Evolutionary conservation across 1,140 invertebrate genomes (phyloP).

Genomic region (Scaptomyza hsui): DNA sequence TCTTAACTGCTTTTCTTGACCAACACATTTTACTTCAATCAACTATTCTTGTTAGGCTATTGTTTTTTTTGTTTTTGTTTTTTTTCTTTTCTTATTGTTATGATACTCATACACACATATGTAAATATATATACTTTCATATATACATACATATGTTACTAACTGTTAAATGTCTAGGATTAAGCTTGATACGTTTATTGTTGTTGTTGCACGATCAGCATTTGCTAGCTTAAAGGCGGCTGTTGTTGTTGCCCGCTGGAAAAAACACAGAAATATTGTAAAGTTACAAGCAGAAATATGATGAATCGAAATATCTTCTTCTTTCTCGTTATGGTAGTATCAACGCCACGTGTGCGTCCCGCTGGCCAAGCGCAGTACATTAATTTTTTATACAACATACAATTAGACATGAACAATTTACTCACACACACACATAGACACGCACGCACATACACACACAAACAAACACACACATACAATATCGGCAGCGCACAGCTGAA

Average conservation of each 20-base stretch:
- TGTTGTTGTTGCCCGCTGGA: conserved; percentile 36
- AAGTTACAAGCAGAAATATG: conserved; percentile 46
- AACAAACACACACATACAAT: background rate
- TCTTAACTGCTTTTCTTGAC: conserved; percentile 42
- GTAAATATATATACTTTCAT: conserved; percentile 16
- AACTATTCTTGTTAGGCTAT: conserved; percentile 16
- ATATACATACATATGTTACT: conserved; percentile 25
- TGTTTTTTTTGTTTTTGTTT: conserved; percentile 2
- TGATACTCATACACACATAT: background rate
- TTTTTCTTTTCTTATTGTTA: conserved; percentile 3
- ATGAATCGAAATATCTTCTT: conserved; percentile 27
- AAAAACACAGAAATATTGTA: conserved; percentile 41
- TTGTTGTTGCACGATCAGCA: conserved; percentile 28
- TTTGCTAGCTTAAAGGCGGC: background rate
- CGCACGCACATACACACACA: conserved; percentile 1
- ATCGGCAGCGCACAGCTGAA: conserved; percentile 13
- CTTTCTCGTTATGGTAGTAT: too few species aligned
- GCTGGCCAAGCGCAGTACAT: conserved; percentile 22
- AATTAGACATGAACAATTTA: conserved; percentile 33
- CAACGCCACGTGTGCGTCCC: conserved; percentile 14
- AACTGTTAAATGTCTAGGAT: conserved; percentile 26
- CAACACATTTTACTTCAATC: conserved; percentile 31
- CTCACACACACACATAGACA: conserved; percentile 14
- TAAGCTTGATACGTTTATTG: conserved; percentile 39
- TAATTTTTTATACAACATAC: conserved; percentile 20